Conservation (phyloP, 1,140 invertebrate genomes). For the Cyclargus thomasi region DNA sequence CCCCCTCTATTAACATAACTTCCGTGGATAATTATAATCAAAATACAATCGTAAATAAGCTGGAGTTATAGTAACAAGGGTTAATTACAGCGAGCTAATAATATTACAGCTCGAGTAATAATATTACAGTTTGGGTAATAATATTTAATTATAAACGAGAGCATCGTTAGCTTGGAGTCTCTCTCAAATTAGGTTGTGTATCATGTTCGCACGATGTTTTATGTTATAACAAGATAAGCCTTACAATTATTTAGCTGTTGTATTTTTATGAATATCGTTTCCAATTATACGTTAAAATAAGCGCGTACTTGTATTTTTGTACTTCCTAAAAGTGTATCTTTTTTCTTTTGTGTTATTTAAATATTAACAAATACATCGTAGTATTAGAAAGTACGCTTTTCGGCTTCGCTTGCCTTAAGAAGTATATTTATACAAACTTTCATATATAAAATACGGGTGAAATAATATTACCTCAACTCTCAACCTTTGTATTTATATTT, state of each 20-base stretch:
- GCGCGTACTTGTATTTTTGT: too few relatives aligned
- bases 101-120: neutral
- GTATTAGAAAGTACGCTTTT: too few relatives aligned
- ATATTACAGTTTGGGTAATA: neutral
- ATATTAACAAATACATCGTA: too few relatives aligned
- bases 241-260: neutral
- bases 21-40: neutral
- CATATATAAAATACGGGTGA: too few relatives aligned
- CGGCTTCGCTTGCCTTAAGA: too few relatives aligned
- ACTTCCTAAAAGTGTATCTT: too few relatives aligned
- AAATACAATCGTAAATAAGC: conserved; percentile 1
- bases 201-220: neutral
- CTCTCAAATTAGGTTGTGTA: neutral
- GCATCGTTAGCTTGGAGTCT: neutral
- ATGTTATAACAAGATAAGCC: neutral
- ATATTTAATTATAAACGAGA: conserved; percentile 4
- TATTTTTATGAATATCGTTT: neutral
- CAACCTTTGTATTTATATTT: too few relatives aligned
- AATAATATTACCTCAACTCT: too few relatives aligned
- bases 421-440: too few relatives aligned
- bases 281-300: too few relatives aligned
- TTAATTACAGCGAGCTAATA: neutral
- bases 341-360: too few relatives aligned
- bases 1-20: neutral
- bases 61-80: neutral